Evolutionary conservation across 2,797 vertebrate genomes (phyloP).

Genomic region (Sebastes goodei): DNA sequence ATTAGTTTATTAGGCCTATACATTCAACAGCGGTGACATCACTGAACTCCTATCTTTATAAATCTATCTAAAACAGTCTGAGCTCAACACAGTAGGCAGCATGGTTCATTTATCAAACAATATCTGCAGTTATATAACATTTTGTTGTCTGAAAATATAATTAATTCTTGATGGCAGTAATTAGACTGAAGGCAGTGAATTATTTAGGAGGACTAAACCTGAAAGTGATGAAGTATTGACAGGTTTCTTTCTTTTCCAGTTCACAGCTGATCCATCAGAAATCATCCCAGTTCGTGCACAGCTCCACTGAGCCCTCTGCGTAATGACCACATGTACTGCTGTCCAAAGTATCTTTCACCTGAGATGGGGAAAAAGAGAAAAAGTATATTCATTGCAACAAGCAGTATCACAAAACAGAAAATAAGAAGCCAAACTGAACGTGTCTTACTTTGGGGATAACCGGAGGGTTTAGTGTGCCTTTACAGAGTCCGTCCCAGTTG

Average conservation of each 20-base stretch:
- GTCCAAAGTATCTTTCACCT: constrained; percentile 61
- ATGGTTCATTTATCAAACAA: constrained; percentile 19
- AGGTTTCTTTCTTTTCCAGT: not conserved
- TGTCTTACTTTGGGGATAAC: constrained; percentile 78
- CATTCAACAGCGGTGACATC: constrained; percentile 9
- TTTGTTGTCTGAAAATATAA: constrained; percentile 25
- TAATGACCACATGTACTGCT: constrained; percentile 50
- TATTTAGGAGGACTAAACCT: constrained; percentile 21
- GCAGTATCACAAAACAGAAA: not conserved
- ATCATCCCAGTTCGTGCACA: constrained; percentile 78
- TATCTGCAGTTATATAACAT: constrained; percentile 7
- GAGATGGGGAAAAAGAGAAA: not conserved
- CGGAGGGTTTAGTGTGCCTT: constrained; percentile 72
- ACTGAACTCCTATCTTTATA: constrained; percentile 9
- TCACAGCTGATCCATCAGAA: constrained; percentile 69
- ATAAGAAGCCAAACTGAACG: not conserved
- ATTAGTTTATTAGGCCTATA: constrained; percentile 38
- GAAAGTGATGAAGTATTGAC: not conserved
- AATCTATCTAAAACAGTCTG: constrained; percentile 39
- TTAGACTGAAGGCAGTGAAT: constrained; percentile 3
- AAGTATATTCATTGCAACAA: not conserved
- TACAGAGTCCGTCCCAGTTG: constrained; percentile 80
- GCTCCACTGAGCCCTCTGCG: constrained; percentile 53
- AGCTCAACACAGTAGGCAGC: constrained; percentile 15
- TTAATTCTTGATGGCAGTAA: constrained; percentile 11